Conservation (phyloP, 2,113 vertebrate genomes). For the Chascanopsetta lugubris region DNA sequence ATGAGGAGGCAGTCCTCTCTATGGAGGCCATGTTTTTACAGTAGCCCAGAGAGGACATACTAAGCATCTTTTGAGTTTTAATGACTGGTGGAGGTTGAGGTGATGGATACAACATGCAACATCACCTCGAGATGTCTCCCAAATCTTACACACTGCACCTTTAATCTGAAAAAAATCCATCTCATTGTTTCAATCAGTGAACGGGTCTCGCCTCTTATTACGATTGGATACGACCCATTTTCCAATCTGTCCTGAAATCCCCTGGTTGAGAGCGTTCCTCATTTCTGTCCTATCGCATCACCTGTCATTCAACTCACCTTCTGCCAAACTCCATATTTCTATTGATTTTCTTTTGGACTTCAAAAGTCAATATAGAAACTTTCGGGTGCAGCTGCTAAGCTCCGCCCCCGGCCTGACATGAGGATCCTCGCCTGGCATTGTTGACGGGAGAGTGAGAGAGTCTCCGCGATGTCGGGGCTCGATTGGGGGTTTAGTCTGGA, state of each 20-base stretch:
- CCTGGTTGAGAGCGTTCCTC: background rate
- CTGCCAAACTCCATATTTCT: background rate
- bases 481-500: constrained; percentile 62
- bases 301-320: background rate
- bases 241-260: background rate
- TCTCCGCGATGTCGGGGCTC: constrained; percentile 47
- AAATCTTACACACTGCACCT: too few relatives aligned
- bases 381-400: background rate
- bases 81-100: too few relatives aligned
- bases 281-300: background rate
- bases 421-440: constrained; percentile 28
- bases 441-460: constrained; percentile 33
- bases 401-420: constrained; percentile 11
- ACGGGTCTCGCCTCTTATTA: background rate
- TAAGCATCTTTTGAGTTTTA: too few relatives aligned
- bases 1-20: too few relatives aligned
- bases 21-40: too few relatives aligned
- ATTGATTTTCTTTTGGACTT: background rate
- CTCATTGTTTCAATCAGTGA: background rate
- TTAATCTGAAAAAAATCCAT: background rate
- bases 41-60: too few relatives aligned
- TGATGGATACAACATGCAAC: too few relatives aligned
- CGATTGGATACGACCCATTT: background rate
- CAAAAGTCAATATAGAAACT: background rate
- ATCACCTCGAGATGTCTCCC: too few relatives aligned